phyloP scores from a whole-genome alignment of 2,888 invertebrate species.

The Timema podura region DNA sequence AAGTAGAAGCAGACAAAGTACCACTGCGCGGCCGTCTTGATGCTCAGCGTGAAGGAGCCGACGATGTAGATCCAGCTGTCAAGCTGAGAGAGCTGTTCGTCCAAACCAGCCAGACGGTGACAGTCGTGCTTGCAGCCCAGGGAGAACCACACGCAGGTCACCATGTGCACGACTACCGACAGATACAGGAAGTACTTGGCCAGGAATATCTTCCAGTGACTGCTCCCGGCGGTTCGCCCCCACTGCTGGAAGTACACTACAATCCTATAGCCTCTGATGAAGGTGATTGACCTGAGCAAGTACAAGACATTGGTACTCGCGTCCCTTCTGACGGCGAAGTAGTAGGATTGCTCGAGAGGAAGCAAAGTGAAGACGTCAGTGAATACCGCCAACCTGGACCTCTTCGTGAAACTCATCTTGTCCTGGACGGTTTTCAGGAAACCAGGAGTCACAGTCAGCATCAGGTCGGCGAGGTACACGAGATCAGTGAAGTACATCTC shows the following conservation, averaged over 20 bases:
- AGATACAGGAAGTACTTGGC: slow-evolving; percentile 50
- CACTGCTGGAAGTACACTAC: slow-evolving; percentile 47
- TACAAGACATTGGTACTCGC: background rate
- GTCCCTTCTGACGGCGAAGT: background rate
- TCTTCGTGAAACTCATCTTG: background rate
- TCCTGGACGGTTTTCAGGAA: background rate
- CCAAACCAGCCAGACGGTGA: background rate
- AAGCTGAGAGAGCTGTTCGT: background rate
- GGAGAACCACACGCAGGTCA: slow-evolving; percentile 49
- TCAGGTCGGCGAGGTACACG: slow-evolving; percentile 1
- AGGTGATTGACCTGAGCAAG: slow-evolving; percentile 38
- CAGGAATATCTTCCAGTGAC: slow-evolving; percentile 50
- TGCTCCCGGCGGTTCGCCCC: slow-evolving; percentile 49
- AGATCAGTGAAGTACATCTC: background rate
- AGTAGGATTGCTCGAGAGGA: background rate
- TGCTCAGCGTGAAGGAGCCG: background rate
- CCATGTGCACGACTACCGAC: slow-evolving; percentile 48
- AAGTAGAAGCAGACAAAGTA: slow-evolving; percentile 15
- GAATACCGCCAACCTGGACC: background rate
- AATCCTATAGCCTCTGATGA: slow-evolving; percentile 47
- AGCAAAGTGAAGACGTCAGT: slow-evolving; percentile 12
- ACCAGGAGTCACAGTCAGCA: background rate
- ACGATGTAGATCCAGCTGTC: background rate
- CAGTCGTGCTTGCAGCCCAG: background rate
- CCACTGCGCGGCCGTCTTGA: background rate